These are phyloP conservation scores for Frankliniella intonsa DNA, from an alignment of 2,888 invertebrate genomes.

Conservation along the genomic window DNA sequence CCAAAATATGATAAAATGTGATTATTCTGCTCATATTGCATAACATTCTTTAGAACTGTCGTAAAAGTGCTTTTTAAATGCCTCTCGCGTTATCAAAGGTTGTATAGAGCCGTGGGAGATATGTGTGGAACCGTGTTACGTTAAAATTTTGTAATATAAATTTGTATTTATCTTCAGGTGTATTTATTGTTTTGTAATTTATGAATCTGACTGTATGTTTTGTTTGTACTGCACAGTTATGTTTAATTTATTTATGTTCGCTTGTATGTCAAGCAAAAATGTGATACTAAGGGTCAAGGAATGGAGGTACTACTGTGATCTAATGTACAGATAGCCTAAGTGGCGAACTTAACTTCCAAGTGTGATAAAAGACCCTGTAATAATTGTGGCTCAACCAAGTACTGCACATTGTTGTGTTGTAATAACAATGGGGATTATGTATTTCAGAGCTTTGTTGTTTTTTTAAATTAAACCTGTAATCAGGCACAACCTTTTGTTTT, in stretches of 20 bases:
- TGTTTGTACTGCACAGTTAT: slow-evolving; percentile 8
- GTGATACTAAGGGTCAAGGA: slow-evolving; percentile 16
- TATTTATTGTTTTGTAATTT: background rate
- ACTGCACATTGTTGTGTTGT: background rate
- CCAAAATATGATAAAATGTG: background rate
- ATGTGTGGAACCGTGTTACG: too few relatives aligned
- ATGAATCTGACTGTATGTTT: slow-evolving; percentile 4
- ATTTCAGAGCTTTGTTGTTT: background rate
- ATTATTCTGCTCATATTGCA: background rate
- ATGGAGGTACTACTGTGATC: slow-evolving; percentile 19
- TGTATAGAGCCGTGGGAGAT: too few relatives aligned
- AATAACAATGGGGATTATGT: background rate
- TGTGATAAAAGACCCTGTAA: slow-evolving; percentile 23
- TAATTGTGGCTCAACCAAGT: slow-evolving; percentile 15
- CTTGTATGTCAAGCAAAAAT: background rate
- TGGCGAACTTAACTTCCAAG: background rate
- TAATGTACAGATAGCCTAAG: slow-evolving; percentile 16
- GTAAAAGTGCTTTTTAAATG: too few relatives aligned
- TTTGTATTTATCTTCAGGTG: background rate
- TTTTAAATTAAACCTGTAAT: background rate
- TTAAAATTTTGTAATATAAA: background rate
- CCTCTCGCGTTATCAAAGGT: too few relatives aligned
- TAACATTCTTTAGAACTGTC: background rate
- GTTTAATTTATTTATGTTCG: slow-evolving; percentile 13
- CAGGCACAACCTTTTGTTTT: background rate